Conservation (phyloP, 1,140 invertebrate species). For the Drosophila subpulchrella region DNA sequence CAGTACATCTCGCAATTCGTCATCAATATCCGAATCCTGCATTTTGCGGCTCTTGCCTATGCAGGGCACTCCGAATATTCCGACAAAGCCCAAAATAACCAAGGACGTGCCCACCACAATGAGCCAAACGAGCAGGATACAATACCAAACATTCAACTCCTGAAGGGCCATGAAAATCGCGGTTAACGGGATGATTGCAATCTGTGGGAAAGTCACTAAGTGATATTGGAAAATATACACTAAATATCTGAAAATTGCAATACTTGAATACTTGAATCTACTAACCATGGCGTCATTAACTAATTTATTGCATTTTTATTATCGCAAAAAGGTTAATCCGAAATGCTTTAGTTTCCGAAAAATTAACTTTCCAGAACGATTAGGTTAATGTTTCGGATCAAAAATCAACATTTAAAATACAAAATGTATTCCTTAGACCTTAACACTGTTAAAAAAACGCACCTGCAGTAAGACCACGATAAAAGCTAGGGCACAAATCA, state of each 20-base stretch:
- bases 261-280: no score
- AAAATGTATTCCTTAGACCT: no score
- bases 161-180: conserved; percentile 38
- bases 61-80: conserved; percentile 23
- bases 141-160: background rate
- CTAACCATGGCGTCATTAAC: no score
- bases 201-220: background rate
- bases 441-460: no score
- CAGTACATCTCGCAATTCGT: background rate
- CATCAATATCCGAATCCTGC: background rate
- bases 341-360: no score
- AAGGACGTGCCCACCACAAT: background rate
- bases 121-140: conserved; percentile 36
- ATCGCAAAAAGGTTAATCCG: no score
- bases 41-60: conserved; percentile 28
- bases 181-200: conserved; percentile 42
- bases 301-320: no score
- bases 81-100: background rate
- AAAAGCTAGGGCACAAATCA: conserved; percentile 43
- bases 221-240: background rate
- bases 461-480: conserved; percentile 46
- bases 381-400: no score
- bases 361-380: no score
- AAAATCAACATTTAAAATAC: no score
- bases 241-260: no score